Evolutionary conservation across 2,888 invertebrate genomes (phyloP).

Genomic region (Nemotelus pantherinus): DNA sequence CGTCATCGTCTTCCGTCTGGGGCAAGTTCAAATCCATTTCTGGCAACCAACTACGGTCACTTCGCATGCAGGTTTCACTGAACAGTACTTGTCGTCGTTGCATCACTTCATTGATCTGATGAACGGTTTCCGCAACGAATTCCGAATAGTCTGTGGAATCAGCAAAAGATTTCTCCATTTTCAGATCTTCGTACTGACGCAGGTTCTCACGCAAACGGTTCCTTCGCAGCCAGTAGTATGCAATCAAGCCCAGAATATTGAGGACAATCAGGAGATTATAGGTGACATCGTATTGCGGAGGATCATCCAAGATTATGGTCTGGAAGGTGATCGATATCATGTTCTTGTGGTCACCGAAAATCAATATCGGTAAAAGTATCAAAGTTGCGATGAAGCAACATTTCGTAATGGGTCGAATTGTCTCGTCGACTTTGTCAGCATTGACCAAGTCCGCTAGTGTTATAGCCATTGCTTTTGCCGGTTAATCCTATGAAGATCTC

Average conservation of each 20-base stretch:
- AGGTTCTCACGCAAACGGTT: constrained; percentile 14
- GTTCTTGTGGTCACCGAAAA: constrained; percentile 49
- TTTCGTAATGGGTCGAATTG: constrained; percentile 30
- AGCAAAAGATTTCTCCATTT: constrained; percentile 25
- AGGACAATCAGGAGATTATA: constrained; percentile 30
- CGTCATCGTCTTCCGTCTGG: constrained; percentile 24
- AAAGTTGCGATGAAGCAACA: constrained; percentile 18
- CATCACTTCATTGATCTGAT: constrained; percentile 32
- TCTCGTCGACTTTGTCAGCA: constrained; percentile 30
- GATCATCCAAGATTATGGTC: constrained; percentile 45
- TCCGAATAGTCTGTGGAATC: constrained; percentile 27
- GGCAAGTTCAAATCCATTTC: constrained; percentile 35
- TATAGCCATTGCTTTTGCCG: constrained; percentile 7
- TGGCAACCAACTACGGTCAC: constrained; percentile 13
- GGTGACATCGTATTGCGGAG: constrained; percentile 30
- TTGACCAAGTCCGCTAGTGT: constrained; percentile 29
- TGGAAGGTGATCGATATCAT: constrained; percentile 50
- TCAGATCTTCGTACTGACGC: constrained; percentile 32
- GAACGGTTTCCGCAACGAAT: constrained; percentile 22
- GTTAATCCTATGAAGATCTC: background rate
- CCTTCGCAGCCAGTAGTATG: constrained; percentile 24
- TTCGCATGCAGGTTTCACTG: constrained; percentile 8
- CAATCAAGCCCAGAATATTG: constrained; percentile 31
- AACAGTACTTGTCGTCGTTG: constrained; percentile 10
- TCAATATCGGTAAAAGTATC: constrained; percentile 46